These are phyloP conservation scores for Pardosa pseudoannulata DNA, from an alignment of 2,888 invertebrate species.

Conservation along the genomic window DNA sequence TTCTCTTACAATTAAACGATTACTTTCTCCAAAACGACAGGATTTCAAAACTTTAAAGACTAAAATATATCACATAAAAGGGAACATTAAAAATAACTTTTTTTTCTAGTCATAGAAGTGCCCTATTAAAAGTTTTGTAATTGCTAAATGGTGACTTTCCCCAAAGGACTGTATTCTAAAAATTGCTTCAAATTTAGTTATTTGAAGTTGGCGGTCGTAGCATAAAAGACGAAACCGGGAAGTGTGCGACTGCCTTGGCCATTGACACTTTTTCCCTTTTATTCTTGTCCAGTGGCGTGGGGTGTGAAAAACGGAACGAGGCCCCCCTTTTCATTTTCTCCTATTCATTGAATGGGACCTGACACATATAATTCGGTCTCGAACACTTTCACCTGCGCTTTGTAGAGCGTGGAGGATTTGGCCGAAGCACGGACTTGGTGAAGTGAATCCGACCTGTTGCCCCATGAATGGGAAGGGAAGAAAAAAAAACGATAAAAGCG, in stretches of 20 bases:
- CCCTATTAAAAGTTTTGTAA: too few species aligned
- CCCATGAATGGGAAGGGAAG: slow-evolving; percentile 24
- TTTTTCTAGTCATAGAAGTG: too few species aligned
- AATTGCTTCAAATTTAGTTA: too few species aligned
- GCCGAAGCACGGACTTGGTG: slow-evolving; percentile 30
- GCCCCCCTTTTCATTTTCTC: slow-evolving; percentile 13
- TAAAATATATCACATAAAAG: too few species aligned
- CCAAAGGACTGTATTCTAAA: too few species aligned
- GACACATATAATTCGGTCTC: slow-evolving; percentile 62
- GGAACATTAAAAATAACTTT: too few species aligned
- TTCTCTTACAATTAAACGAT: too few species aligned
- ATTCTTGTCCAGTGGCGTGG: slow-evolving; percentile 18
- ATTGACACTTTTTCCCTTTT: slow-evolving; percentile 36
- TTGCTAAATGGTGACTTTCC: too few species aligned
- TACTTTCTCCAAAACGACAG: too few species aligned
- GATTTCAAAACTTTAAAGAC: too few species aligned
- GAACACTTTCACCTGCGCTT: slow-evolving; percentile 68
- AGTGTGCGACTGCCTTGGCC: slow-evolving; percentile 37
- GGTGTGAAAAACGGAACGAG: slow-evolving; percentile 31
- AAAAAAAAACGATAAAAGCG: not conserved
- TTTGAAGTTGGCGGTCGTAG: too few species aligned
- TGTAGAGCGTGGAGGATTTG: slow-evolving; percentile 70
- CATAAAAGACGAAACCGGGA: slow-evolving; percentile 11
- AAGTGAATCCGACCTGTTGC: slow-evolving; percentile 59
- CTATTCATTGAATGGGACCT: slow-evolving; percentile 26